A percentile compares a stretch with the other conserved stretches of the same genome.
Evolutionary conservation across 2,888 invertebrate genomes (phyloP).

Genomic region (Melolontha melolontha): DNA sequence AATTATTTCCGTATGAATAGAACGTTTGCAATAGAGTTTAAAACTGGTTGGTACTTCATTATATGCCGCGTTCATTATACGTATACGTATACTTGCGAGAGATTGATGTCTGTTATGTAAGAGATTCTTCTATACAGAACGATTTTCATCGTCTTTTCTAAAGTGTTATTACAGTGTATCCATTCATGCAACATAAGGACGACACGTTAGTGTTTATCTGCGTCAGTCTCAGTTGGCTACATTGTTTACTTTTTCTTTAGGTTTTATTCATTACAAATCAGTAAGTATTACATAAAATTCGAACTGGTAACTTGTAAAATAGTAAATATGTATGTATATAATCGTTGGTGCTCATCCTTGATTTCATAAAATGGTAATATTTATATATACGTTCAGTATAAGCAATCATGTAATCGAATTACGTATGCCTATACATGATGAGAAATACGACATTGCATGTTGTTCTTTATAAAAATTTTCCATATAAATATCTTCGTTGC

Average conservation of each 20-base stretch:
- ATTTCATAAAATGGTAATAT: no score
- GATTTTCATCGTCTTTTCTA: slow-evolving; percentile 25
- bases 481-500: no score
- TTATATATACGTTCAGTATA: no score
- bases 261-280: not conserved
- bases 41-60: slow-evolving; percentile 4
- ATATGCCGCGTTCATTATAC: slow-evolving; percentile 3
- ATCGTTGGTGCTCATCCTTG: no score
- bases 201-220: slow-evolving; percentile 12
- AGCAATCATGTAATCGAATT: no score
- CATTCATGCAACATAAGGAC: slow-evolving; percentile 13
- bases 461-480: no score
- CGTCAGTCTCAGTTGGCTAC: not conserved
- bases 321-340: no score
- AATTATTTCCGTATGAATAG: slow-evolving; percentile 19
- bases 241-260: not conserved
- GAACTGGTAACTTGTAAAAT: no score
- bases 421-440: no score
- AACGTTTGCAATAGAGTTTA: not conserved
- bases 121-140: slow-evolving; percentile 12
- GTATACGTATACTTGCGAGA: not conserved
- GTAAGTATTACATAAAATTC: no score
- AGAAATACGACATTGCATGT: no score
- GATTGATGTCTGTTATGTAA: slow-evolving; percentile 22
- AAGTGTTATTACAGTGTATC: slow-evolving; percentile 17